phyloP scores from a whole-genome alignment of 2,797 vertebrate genomes.

The Betta splendens region DNA sequence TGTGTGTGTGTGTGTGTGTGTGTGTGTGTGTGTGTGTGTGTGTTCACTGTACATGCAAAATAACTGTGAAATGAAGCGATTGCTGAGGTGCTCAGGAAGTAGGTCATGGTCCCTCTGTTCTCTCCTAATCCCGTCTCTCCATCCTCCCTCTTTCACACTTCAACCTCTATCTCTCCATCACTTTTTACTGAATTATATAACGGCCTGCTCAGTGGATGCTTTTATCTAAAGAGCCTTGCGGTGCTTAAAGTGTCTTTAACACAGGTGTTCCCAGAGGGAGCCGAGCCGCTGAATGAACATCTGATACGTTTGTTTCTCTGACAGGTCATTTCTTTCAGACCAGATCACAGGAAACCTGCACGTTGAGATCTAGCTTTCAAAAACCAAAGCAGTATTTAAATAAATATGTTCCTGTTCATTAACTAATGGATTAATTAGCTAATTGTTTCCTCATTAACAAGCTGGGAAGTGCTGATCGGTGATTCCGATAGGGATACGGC shows the following conservation, averaged over 20 bases:
- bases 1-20: background rate
- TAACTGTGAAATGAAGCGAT: constrained; percentile 38
- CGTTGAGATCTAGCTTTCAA: background rate
- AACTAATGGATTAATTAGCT: background rate
- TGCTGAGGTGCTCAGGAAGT: constrained; percentile 67
- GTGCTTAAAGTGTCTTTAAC: constrained; percentile 5
- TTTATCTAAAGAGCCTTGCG: constrained; percentile 36
- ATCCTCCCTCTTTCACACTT: background rate
- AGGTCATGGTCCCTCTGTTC: constrained; percentile 64
- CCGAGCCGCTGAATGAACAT: constrained; percentile 26
- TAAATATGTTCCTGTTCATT: background rate
- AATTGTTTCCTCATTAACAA: background rate
- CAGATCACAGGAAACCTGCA: background rate
- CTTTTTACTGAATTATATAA: constrained; percentile 35
- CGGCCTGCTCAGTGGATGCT: constrained; percentile 22
- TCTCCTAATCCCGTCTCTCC: constrained; percentile 47
- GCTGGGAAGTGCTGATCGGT: too few species aligned
- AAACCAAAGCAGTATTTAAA: background rate
- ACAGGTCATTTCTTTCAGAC: background rate
- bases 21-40: background rate
- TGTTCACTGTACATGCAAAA: constrained; percentile 1
- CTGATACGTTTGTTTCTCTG: constrained; percentile 8
- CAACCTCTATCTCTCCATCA: constrained; percentile 1
- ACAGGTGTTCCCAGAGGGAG: background rate
- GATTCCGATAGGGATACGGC: too few species aligned